A percentile compares a stretch with the other conserved stretches of the same genome.
These are phyloP conservation scores for Botrylloides violaceus DNA, from an alignment of 23 tunicate species.

Conservation along the genomic window DNA sequence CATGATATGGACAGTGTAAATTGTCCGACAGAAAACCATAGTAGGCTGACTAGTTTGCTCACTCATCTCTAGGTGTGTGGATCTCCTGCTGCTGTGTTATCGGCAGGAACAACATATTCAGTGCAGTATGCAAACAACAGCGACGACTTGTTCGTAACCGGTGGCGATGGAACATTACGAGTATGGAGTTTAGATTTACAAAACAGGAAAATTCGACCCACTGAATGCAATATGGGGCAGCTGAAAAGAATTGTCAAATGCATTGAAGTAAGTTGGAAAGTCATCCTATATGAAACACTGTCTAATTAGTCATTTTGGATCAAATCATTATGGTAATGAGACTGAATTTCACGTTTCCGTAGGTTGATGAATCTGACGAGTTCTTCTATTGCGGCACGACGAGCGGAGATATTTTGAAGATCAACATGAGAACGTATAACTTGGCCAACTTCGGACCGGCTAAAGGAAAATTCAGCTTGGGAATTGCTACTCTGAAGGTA, in stretches of 20 bases:
- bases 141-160: slow-evolving; percentile 79
- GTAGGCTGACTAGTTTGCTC: background rate
- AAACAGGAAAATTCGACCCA: slow-evolving; percentile 80
- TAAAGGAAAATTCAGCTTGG: slow-evolving; percentile 71
- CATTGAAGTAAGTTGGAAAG: slow-evolving; percentile 73
- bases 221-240: slow-evolving; percentile 88
- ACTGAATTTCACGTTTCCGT: background rate
- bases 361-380: slow-evolving; percentile 69
- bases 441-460: slow-evolving; percentile 83
- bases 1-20: too few species aligned
- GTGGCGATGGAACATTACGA: slow-evolving; percentile 81
- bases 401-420: slow-evolving; percentile 85
- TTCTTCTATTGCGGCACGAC: slow-evolving; percentile 97
- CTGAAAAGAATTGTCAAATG: slow-evolving; percentile 78
- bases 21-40: too few species aligned
- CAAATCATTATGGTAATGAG: too few species aligned
- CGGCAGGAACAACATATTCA: slow-evolving; percentile 66
- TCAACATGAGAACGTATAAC: slow-evolving; percentile 70
- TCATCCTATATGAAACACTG: too few species aligned
- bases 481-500: slow-evolving; percentile 71
- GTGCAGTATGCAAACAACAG: slow-evolving; percentile 48
- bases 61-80: slow-evolving; percentile 62
- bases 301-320: too few species aligned
- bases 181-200: slow-evolving; percentile 82
- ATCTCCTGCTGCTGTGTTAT: slow-evolving; percentile 68